A percentile compares a stretch with the other conserved stretches of the same genome.
phyloP scores from a whole-genome alignment of 2,888 invertebrate genomes.

The Ferdinandea cuprea region DNA sequence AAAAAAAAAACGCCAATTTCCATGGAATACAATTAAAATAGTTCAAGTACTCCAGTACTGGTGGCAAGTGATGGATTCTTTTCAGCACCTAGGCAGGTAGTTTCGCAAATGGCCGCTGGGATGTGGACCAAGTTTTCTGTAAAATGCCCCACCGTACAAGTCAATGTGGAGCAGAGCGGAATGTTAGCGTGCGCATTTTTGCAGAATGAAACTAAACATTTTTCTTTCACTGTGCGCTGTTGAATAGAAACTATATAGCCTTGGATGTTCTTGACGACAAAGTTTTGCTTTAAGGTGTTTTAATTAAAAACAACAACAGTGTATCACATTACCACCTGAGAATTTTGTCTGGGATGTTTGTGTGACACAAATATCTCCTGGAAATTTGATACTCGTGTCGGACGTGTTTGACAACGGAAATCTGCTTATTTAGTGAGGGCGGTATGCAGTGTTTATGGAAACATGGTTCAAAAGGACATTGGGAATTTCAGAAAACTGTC shows the following conservation, averaged over 20 bases:
- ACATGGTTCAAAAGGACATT: too few species aligned
- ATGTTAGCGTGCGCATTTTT: slow-evolving; percentile 37
- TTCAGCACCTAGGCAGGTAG: not conserved
- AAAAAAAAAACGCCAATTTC: slow-evolving; percentile 32
- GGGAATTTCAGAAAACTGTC: too few species aligned
- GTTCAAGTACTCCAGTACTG: slow-evolving; percentile 22
- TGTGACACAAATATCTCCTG: slow-evolving; percentile 16
- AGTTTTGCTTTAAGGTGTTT: slow-evolving; percentile 29
- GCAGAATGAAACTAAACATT: slow-evolving; percentile 21
- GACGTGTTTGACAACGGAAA: slow-evolving; percentile 13
- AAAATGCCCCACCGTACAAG: slow-evolving; percentile 43
- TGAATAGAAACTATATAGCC: slow-evolving; percentile 45
- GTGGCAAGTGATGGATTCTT: slow-evolving; percentile 8
- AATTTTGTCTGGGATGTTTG: slow-evolving; percentile 44
- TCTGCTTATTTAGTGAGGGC: slow-evolving; percentile 11
- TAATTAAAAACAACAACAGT: slow-evolving; percentile 61
- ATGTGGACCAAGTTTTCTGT: slow-evolving; percentile 57
- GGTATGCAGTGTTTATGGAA: not conserved
- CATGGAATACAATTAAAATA: slow-evolving; percentile 67
- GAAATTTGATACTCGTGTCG: slow-evolving; percentile 43
- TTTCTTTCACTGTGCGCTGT: slow-evolving; percentile 13
- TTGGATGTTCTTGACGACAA: slow-evolving; percentile 20
- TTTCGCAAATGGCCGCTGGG: slow-evolving; percentile 24
- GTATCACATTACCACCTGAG: slow-evolving; percentile 65
- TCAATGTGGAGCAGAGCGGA: slow-evolving; percentile 57